Evolutionary conservation across 1,140 invertebrate species (phyloP).

Genomic region (Cyrtorhinus lividipennis): DNA sequence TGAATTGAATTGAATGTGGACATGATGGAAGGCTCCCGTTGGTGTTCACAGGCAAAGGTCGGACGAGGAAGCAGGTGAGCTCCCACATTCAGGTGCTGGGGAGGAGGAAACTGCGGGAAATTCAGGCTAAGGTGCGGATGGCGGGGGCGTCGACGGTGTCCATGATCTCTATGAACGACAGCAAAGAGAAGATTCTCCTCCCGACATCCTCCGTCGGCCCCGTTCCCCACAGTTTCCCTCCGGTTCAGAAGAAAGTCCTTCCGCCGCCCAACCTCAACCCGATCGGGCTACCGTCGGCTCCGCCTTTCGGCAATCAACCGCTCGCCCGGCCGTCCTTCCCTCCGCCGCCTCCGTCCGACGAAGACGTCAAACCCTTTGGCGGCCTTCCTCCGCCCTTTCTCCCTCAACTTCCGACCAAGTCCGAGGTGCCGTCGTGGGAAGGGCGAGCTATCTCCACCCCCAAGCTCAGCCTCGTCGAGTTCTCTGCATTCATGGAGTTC

Average conservation of each 20-base stretch:
- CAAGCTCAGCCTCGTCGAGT: conserved; percentile 89
- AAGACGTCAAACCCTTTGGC: conserved; percentile 21
- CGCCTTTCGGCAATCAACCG: conserved; percentile 58
- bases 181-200: not conserved
- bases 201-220: conserved; percentile 2
- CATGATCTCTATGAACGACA: not conserved
- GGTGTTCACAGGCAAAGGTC: conserved; percentile 96
- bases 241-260: conserved; percentile 34
- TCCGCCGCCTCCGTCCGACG: too few species aligned
- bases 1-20: too few species aligned
- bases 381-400: conserved; percentile 52
- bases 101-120: conserved; percentile 90
- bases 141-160: conserved; percentile 39
- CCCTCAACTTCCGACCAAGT: conserved; percentile 33
- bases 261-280: conserved; percentile 43
- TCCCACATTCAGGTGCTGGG: conserved; percentile 98
- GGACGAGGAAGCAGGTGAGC: conserved; percentile 97
- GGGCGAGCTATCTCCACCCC: conserved; percentile 90
- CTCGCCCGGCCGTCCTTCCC: conserved; percentile 45
- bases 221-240: conserved; percentile 27
- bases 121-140: conserved; percentile 94
- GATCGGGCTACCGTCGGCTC: conserved; percentile 43
- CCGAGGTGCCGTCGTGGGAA: conserved; percentile 62
- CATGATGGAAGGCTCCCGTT: too few species aligned
- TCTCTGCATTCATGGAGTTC: conserved; percentile 93